phyloP scores from a whole-genome alignment of 2,113 vertebrate genomes.

The Potamarius usumacintae region DNA sequence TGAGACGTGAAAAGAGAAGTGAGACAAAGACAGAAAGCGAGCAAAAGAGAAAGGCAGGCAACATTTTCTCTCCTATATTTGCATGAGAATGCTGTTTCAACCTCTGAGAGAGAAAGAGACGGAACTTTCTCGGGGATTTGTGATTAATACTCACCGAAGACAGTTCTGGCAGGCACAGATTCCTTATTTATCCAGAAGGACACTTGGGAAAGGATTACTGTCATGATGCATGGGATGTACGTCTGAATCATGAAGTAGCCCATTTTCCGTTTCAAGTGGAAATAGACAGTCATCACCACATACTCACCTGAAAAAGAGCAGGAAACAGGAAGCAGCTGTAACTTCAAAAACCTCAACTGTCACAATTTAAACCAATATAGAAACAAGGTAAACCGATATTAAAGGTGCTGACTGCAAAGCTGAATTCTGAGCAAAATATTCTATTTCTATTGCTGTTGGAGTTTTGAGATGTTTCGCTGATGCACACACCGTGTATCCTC shows the following conservation, averaged over 20 bases:
- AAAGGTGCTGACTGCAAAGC: no score
- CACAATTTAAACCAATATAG: not conserved
- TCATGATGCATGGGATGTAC: conserved; percentile 99
- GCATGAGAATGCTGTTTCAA: conserved; percentile 45
- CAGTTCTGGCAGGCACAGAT: conserved; percentile 94
- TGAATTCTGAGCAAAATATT: no score
- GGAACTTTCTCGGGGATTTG: conserved; percentile 51
- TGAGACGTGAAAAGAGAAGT: not conserved
- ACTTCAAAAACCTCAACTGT: not conserved
- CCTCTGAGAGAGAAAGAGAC: conserved; percentile 34
- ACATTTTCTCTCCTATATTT: conserved; percentile 29
- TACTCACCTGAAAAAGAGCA: conserved; percentile 87
- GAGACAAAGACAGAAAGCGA: conserved; percentile 6
- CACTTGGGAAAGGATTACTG: conserved; percentile 99
- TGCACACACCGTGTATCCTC: no score
- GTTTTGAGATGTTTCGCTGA: no score
- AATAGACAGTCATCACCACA: conserved; percentile 96
- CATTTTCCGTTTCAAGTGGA: conserved; percentile 97
- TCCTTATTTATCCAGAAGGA: conserved; percentile 99
- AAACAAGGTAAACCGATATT: not conserved
- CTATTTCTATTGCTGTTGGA: no score
- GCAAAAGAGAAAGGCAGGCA: not conserved
- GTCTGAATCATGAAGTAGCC: conserved; percentile 99
- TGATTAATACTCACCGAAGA: conserved; percentile 86
- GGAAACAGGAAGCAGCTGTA: conserved; percentile 29